phyloP scores from a whole-genome alignment of 2,888 invertebrate species.

The Parnassius orleans region DNA sequence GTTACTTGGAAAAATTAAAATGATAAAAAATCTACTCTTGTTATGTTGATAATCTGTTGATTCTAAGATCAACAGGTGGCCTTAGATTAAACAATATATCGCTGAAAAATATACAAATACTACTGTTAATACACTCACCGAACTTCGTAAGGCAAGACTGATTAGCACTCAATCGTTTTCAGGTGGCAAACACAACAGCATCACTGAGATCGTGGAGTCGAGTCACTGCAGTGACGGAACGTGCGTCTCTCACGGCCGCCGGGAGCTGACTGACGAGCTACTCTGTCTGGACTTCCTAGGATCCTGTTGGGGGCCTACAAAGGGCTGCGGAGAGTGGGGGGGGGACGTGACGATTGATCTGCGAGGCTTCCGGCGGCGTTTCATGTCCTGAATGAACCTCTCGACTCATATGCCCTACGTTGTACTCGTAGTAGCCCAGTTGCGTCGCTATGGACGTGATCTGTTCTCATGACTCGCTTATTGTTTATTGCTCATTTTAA shows the following conservation, averaged over 20 bases:
- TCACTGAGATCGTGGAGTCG: constrained; percentile 52
- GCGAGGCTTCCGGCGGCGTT: constrained; percentile 56
- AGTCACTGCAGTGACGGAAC: constrained; percentile 38
- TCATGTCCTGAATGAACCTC: constrained; percentile 65
- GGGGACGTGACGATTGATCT: constrained; percentile 69
- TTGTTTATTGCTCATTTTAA: neutral
- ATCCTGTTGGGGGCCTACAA: constrained; percentile 40
- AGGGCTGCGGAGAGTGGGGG: constrained; percentile 36
- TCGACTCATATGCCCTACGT: constrained; percentile 40
- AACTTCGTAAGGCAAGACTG: constrained; percentile 38
- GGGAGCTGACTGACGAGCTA: constrained; percentile 56
- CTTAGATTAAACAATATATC: neutral
- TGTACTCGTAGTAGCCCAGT: constrained; percentile 18
- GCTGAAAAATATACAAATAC: neutral
- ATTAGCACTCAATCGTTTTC: constrained; percentile 50
- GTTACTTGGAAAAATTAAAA: no score
- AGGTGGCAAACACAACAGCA: constrained; percentile 53
- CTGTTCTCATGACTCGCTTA: constrained; percentile 13
- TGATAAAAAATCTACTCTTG: neutral
- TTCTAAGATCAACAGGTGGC: constrained; percentile 17
- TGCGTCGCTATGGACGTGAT: constrained; percentile 12
- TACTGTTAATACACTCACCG: constrained; percentile 44
- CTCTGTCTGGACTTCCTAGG: constrained; percentile 50
- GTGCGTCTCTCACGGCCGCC: constrained; percentile 46
- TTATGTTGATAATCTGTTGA: neutral